These are phyloP conservation scores for Drosophila novamexicana DNA, from an alignment of 1,140 invertebrate species.

Conservation along the genomic window DNA sequence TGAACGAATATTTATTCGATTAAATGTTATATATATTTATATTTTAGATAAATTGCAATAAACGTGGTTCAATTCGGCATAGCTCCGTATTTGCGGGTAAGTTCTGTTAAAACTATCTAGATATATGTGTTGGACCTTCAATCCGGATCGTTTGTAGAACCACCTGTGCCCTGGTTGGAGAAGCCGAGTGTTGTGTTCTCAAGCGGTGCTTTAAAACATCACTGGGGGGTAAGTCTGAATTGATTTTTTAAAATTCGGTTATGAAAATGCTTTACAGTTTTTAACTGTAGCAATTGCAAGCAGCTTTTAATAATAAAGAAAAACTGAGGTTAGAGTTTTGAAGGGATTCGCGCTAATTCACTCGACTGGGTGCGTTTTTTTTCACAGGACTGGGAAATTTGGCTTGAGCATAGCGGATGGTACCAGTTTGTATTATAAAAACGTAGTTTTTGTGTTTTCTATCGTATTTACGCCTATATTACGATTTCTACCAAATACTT, in stretches of 20 bases:
- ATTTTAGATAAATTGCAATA: neutral
- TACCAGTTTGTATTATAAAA: neutral
- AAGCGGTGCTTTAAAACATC: conserved; percentile 8
- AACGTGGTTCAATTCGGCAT: neutral
- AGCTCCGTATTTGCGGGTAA: conserved; percentile 12
- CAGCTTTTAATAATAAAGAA: too few relatives aligned
- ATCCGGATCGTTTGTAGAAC: conserved; percentile 19
- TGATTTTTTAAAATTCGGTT: neutral
- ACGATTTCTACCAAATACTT: conserved; percentile 1
- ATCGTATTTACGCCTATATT: neutral
- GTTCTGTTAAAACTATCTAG: neutral
- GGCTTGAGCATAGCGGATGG: too few relatives aligned
- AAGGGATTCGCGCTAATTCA: too few relatives aligned
- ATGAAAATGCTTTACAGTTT: neutral
- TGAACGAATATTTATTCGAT: neutral
- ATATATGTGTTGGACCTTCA: neutral
- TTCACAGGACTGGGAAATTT: too few relatives aligned
- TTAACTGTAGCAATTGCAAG: too few relatives aligned
- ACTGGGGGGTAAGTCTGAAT: conserved; percentile 32
- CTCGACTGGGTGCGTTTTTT: too few relatives aligned
- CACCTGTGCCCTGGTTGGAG: conserved; percentile 4
- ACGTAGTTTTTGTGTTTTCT: neutral
- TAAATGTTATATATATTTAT: neutral
- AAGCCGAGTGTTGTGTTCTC: conserved; percentile 27
- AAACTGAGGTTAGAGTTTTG: too few relatives aligned